Evolutionary conservation across 1,140 invertebrate genomes (phyloP).

Genomic region (Ctenoplectra terminalis): DNA sequence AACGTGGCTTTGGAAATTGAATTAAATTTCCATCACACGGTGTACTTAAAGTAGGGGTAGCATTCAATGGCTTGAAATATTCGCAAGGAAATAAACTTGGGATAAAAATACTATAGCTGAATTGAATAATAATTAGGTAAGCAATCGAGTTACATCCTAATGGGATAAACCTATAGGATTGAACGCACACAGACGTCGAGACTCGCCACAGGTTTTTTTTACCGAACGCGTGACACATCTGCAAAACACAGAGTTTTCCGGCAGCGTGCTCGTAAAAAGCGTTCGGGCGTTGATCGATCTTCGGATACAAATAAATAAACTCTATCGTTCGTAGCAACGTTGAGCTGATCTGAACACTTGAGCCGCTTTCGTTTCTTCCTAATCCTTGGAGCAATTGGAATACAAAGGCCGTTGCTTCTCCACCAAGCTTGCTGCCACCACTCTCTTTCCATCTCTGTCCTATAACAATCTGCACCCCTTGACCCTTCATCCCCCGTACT

Average conservation of each 20-base stretch:
- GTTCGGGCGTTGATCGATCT: constrained; percentile 38
- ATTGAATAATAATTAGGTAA: constrained; percentile 23
- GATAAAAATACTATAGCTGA: neutral
- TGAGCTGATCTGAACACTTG: constrained; percentile 34
- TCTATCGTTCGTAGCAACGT: constrained; percentile 30
- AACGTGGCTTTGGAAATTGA: neutral
- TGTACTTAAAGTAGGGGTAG: too few relatives aligned
- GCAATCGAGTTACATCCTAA: constrained; percentile 17
- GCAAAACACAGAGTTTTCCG: constrained; percentile 14
- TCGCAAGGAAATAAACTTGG: neutral
- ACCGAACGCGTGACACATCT: neutral
- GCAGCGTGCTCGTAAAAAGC: constrained; percentile 21
- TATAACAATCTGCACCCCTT: constrained; percentile 23
- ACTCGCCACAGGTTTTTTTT: neutral
- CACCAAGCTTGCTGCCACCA: neutral
- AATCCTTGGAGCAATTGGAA: constrained; percentile 37
- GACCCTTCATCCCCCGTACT: neutral
- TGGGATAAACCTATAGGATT: constrained; percentile 50
- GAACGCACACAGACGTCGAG: neutral
- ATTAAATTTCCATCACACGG: constrained; percentile 6
- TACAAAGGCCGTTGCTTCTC: constrained; percentile 19
- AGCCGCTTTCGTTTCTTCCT: constrained; percentile 31
- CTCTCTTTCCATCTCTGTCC: constrained; percentile 14
- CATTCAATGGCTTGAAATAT: neutral
- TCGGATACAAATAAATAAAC: constrained; percentile 37